phyloP scores from a whole-genome alignment of 2,113 vertebrate species.

The Donacobius atricapilla region DNA sequence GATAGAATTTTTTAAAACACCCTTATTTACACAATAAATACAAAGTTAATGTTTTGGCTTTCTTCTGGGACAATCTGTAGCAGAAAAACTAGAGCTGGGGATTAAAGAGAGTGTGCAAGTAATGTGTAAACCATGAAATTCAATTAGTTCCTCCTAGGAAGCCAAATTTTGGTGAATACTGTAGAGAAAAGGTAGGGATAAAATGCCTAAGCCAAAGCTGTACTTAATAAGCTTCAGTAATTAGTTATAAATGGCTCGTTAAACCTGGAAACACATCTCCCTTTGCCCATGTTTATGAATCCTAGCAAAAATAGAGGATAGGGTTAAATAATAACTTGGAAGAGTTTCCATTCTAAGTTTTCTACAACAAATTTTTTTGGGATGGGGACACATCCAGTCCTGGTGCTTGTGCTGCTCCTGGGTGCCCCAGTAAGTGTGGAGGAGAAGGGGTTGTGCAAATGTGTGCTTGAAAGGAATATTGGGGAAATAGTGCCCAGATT shows the following conservation, averaged over 20 bases:
- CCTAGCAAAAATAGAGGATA: not conserved
- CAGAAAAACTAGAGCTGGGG: slow-evolving; percentile 51
- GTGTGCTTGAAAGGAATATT: not conserved
- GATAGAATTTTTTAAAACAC: slow-evolving; percentile 46
- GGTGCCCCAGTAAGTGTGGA: fast-evolving
- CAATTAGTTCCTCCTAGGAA: slow-evolving; percentile 72
- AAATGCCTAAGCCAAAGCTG: slow-evolving; percentile 66
- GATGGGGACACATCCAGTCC: too few species aligned
- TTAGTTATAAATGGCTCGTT: slow-evolving; percentile 64
- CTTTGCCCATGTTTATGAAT: not conserved
- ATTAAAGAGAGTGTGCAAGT: slow-evolving; percentile 67
- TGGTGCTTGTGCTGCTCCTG: not conserved
- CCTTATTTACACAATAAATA: slow-evolving; percentile 46
- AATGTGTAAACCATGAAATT: slow-evolving; percentile 71
- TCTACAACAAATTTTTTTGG: not conserved
- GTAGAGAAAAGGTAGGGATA: slow-evolving; percentile 68
- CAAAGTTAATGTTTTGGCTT: slow-evolving; percentile 66
- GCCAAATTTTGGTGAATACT: slow-evolving; percentile 74
- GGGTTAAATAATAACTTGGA: slow-evolving; percentile 17
- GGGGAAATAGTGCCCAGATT: not conserved
- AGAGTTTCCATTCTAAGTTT: not conserved
- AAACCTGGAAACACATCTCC: slow-evolving; percentile 40
- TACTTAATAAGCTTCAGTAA: slow-evolving; percentile 68
- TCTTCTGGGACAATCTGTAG: slow-evolving; percentile 59
- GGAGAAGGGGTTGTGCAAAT: not conserved